Evolutionary conservation across 2,797 vertebrate species (phyloP).

Genomic region (Nannoperca australis): DNA sequence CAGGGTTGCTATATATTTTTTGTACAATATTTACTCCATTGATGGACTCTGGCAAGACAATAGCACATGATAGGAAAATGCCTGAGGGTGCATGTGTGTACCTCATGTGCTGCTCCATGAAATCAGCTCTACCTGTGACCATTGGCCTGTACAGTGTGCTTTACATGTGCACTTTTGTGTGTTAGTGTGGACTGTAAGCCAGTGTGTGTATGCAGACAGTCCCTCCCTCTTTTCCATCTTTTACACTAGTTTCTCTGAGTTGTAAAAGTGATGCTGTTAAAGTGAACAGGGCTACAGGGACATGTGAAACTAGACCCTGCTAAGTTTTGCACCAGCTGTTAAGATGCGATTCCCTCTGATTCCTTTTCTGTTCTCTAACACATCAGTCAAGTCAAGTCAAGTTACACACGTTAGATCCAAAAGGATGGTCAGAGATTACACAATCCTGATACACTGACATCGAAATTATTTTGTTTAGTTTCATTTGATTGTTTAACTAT

Average conservation of each 20-base stretch:
- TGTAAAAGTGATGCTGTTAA: constrained; percentile 75
- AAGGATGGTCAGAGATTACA: constrained; percentile 11
- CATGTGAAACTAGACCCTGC: constrained; percentile 67
- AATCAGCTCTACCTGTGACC: constrained; percentile 23
- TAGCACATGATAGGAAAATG: constrained; percentile 26
- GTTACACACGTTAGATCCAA: constrained; percentile 7
- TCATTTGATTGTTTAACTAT: constrained; percentile 1
- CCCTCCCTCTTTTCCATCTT: constrained; percentile 47
- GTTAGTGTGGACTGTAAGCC: constrained; percentile 10
- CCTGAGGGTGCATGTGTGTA: constrained; percentile 26
- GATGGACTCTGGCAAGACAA: constrained; percentile 4
- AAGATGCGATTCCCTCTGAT: constrained; percentile 52
- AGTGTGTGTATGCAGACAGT: constrained; percentile 17
- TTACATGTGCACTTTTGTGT: constrained; percentile 26
- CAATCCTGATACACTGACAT: neutral
- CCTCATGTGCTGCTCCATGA: constrained; percentile 20
- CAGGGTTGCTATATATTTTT: constrained; percentile 16
- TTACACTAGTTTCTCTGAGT: constrained; percentile 55
- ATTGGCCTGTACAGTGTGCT: constrained; percentile 19
- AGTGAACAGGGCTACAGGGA: constrained; percentile 68
- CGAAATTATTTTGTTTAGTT: constrained; percentile 29
- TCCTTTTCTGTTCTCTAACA: constrained; percentile 38
- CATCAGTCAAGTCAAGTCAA: constrained; percentile 30
- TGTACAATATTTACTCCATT: neutral
- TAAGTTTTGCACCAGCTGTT: constrained; percentile 69